phyloP scores from a whole-genome alignment of 2,797 vertebrate species.

The Pangasius sanitwongsei region DNA sequence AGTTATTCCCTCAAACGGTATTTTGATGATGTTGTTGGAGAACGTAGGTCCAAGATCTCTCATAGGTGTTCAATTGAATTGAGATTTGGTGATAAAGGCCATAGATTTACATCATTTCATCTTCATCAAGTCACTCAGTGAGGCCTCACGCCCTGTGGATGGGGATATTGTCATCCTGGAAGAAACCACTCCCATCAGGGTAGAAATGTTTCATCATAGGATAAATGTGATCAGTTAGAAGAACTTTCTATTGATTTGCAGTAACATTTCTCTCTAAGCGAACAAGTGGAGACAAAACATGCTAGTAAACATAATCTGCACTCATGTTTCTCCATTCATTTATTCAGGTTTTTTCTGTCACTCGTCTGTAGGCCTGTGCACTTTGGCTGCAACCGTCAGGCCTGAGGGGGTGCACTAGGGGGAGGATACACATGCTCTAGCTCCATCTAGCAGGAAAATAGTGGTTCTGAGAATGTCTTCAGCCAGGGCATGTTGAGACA shows the following conservation, averaged over 20 bases:
- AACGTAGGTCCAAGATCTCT: not conserved
- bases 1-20: not conserved
- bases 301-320: not conserved
- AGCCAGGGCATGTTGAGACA: constrained; percentile 50
- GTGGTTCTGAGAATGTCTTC: constrained; percentile 25
- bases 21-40: not conserved
- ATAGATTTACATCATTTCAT: not conserved
- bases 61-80: not conserved
- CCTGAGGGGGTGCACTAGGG: constrained; percentile 21
- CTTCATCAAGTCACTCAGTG: not conserved
- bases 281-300: not conserved
- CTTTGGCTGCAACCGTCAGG: constrained; percentile 10
- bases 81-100: not conserved
- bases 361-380: constrained; percentile 10
- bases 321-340: constrained; percentile 9
- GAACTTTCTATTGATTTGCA: not conserved
- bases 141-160: not conserved
- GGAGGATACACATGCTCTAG: constrained; percentile 33
- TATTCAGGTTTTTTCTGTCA: not conserved
- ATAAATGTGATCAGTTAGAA: not conserved
- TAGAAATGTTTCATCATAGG: not conserved
- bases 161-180: not conserved
- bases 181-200: constrained; percentile 3
- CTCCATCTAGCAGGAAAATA: constrained; percentile 35
- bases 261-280: not conserved